A percentile compares a stretch with the other conserved stretches of the same genome.
Conservation (phyloP, 2,113 vertebrate genomes). For the Meriones unguiculatus region DNA sequence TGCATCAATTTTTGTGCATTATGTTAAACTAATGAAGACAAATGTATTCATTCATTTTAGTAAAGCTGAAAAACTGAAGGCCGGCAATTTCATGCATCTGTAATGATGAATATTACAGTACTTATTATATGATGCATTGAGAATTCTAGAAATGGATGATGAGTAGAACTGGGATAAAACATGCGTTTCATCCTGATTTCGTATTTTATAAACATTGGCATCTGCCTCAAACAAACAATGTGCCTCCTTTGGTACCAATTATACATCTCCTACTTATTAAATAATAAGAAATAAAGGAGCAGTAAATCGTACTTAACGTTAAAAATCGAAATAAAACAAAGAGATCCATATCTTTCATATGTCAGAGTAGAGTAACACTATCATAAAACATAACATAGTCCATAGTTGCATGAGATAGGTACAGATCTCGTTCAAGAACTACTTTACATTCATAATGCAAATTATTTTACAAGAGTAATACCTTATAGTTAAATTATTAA, state of each 20-base stretch:
- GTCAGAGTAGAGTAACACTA: not conserved
- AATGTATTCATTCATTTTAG: conserved; percentile 84
- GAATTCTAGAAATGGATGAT: conserved; percentile 72
- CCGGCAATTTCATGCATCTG: conserved; percentile 76
- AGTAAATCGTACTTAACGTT: not conserved
- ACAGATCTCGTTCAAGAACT: not conserved
- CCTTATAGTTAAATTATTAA: conserved; percentile 26
- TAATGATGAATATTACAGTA: conserved; percentile 83
- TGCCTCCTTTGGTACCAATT: not conserved
- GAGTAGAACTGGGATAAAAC: conserved; percentile 73
- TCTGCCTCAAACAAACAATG: conserved; percentile 65
- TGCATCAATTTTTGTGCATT: conserved; percentile 75
- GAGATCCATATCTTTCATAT: not conserved
- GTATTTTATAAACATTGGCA: conserved; percentile 59
- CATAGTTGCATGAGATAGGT: not conserved
- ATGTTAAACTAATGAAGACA: conserved; percentile 85
- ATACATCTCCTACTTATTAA: conserved; percentile 39
- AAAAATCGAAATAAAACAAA: conserved; percentile 1
- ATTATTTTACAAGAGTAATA: not conserved
- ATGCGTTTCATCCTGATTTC: conserved; percentile 57
- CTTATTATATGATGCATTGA: conserved; percentile 82
- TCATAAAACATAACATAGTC: not conserved
- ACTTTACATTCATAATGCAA: not conserved
- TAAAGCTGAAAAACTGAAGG: conserved; percentile 79
- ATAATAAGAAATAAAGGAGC: conserved; percentile 31